Percentiles rank a stretch among this genome's conserved stretches.
Evolutionary conservation across 2,888 invertebrate species (phyloP).

Genomic region (Sceliomorpha sp.): DNA sequence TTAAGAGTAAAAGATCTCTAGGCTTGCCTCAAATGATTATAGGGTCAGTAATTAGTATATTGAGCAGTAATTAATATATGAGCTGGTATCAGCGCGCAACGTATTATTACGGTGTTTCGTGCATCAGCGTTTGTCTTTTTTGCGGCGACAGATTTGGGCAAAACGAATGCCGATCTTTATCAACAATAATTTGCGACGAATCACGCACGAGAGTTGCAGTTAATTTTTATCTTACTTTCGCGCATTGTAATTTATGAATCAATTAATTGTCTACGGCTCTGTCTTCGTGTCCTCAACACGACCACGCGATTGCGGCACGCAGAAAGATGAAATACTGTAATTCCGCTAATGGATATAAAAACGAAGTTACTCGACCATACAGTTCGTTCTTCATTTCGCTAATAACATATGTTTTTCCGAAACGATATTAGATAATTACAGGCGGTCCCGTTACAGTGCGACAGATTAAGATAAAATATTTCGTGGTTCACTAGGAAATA

Average conservation of each 20-base stretch:
- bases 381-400: too few relatives aligned
- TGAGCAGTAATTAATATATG: slow-evolving; percentile 78
- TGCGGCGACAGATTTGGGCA: slow-evolving; percentile 64
- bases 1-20: slow-evolving; percentile 52
- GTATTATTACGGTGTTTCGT: slow-evolving; percentile 69
- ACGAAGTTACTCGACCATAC: slow-evolving; percentile 33
- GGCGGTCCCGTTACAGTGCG: too few relatives aligned
- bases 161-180: slow-evolving; percentile 59
- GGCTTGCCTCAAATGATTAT: slow-evolving; percentile 70
- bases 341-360: slow-evolving; percentile 24
- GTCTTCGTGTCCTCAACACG: slow-evolving; percentile 10
- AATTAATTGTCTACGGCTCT: slow-evolving; percentile 56
- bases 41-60: slow-evolving; percentile 77
- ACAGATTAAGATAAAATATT: too few relatives aligned
- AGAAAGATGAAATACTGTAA: slow-evolving; percentile 30
- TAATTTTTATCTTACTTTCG: slow-evolving; percentile 36
- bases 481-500: too few relatives aligned
- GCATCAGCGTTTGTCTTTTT: slow-evolving; percentile 25
- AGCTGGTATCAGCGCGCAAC: slow-evolving; percentile 64
- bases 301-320: slow-evolving; percentile 17
- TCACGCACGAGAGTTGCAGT: slow-evolving; percentile 20
- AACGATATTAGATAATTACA: too few relatives aligned
- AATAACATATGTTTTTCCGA: too few relatives aligned
- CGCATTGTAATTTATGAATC: slow-evolving; percentile 61
- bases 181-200: slow-evolving; percentile 62